Base-by-base conservation (phyloP, 2,113 vertebrate species). In the Apodemus speciosus region DNA sequence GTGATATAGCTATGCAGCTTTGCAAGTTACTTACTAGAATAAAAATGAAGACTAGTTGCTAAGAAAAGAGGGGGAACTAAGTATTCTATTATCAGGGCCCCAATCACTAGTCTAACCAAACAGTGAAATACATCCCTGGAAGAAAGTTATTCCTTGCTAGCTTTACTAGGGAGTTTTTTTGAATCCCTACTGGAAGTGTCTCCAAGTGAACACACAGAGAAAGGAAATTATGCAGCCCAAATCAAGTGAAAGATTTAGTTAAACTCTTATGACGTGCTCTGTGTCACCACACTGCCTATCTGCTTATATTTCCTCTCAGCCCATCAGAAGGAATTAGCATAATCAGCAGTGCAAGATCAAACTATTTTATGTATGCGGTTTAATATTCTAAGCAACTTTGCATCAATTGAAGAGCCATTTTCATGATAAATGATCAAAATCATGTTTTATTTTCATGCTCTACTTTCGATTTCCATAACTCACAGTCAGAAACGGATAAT, bases 221-320 rank as follows among this genome's bases (percentile, higher is more conserved):
- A 27, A 49, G 85, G 56, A 71, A 95, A 88, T 94, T 95, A 85
- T 92, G 56, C 81, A 95, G 46, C 46, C 91, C 66, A 88, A 95
- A 77, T 83, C 68, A 88, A 71, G 79, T 94, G 86, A 96, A 91
- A 94, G 93, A 77, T 84, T 89, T 72, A 89, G 81, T 92, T 90
- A 92, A 89, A 91, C 30, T 91, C 73, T 89, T 84, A 79, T 6
- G 58, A 90, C 88, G 11, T 72, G 18, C n/a, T 95, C 23, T 71
- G 9, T 69, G 60, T 88, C 83, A 87, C 35, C 81, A 91, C 69
- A 49, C 69, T 79, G 43, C 38, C 60, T 88, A n/a, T 77, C 35
- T 77, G 85, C 76, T 93, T 91, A 72, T 30, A 69, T 94, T 96
- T 95, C 64, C 60, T 90, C 68, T 77, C 32, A 75, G 38, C 23